These are phyloP conservation scores for Tragulus kanchil DNA, from an alignment of 2,113 vertebrate species.

Conservation along the genomic window DNA sequence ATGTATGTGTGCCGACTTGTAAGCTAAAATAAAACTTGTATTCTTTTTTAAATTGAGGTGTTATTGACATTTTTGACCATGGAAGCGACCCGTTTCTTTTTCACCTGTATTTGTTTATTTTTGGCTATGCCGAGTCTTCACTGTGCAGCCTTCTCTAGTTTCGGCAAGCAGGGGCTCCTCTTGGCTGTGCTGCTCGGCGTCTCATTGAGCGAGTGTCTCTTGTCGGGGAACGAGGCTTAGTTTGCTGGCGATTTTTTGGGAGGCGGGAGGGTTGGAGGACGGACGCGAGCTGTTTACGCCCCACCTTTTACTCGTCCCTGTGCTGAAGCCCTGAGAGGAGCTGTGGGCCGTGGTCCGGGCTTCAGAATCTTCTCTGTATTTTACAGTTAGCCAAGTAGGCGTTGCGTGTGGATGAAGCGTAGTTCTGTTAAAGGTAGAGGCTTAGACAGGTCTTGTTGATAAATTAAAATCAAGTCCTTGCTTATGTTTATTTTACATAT, in stretches of 20 bases:
- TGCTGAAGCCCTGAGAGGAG: neutral
- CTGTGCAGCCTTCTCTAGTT: neutral
- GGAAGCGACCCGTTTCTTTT: neutral
- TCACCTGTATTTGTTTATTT: neutral
- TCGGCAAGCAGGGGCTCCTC: accelerated
- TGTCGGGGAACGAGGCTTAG: neutral
- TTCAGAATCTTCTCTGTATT: neutral
- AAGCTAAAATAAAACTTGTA: neutral
- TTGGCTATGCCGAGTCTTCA: neutral
- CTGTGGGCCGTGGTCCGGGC: neutral
- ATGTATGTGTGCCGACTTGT: neutral
- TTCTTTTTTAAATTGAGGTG: too few relatives aligned
- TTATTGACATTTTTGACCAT: neutral
- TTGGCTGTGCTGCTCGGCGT: too few relatives aligned
- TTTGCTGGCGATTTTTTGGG: neutral
- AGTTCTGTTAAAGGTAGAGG: neutral
- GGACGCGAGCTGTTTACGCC: neutral
- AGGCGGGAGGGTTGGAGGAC: too few relatives aligned
- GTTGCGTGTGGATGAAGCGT: neutral
- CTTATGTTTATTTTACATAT: neutral
- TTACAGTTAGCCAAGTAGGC: neutral
- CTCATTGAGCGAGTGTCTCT: too few relatives aligned
- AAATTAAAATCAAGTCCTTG: neutral
- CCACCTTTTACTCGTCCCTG: neutral
- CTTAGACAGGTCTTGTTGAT: neutral